Base-by-base conservation (phyloP, 1,140 invertebrate genomes). In the Panagrolaimus sp. region DNA sequence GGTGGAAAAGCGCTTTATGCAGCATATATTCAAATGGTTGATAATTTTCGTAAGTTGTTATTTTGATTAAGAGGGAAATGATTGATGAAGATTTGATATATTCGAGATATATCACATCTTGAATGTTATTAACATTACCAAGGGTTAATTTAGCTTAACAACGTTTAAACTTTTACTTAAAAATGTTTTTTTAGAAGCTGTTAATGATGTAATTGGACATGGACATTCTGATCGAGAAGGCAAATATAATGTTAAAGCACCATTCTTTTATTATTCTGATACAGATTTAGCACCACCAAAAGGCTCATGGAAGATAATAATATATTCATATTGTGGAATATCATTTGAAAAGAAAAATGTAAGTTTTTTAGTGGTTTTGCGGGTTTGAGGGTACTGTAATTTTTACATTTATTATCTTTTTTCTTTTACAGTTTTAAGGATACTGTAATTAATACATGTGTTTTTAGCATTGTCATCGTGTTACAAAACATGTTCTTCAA, bases 21-120 rank as follows among this genome's bases (percentile, higher is more conserved):
- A 9, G 51, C 51, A 20, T 57, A 57, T 27, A 27, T 57, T 16
- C 51, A 57, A 57, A 20, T 57, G 51, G 51, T 57, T 27, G 51
- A 57, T 13, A 11, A 57, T 20, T 57, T 57, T 27, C 51, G 51
- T 57, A 57, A 57, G 51, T 57, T 57, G 4, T 48, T 48, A 3
- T 48, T 14, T 38, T 38, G 31, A 4, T 38, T 38, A 38, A n/a
- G n/a, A n/a, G n/a, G n/a, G n/a, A n/a, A n/a, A n/a, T 38, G 31
- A 38, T 38, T 38, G 31, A 38, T 2, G 31, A 38, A 7, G 31
- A 38, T 4, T 38, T n/a, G n/a, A 38, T 38, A 7, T 38, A 38
- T 2, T 38, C 31, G 31, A 7, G 31, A 38, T 38, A 38, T n/a
- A n/a, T n/a, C n/a, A n/a, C n/a, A n/a, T n/a, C n/a, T n/a, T n/a